phyloP scores from a whole-genome alignment of 2,797 vertebrate species.

The Enteromius afrohamiltoni region DNA sequence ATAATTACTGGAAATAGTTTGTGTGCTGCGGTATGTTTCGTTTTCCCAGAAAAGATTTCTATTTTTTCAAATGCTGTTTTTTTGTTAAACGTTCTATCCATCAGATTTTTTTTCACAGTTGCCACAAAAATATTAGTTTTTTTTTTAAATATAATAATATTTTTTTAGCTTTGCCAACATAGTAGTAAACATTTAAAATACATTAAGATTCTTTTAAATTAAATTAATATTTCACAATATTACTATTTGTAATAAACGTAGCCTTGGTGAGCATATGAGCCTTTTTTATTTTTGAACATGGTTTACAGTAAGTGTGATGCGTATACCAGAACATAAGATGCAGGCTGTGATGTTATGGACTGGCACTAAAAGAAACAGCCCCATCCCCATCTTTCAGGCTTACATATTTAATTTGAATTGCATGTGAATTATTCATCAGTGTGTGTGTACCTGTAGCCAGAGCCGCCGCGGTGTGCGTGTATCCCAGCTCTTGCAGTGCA shows the following conservation, averaged over 20 bases:
- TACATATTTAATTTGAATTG: slow-evolving; percentile 20
- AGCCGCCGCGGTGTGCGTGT: slow-evolving; percentile 94
- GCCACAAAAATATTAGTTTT: background rate
- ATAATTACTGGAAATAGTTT: background rate
- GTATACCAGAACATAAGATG: background rate
- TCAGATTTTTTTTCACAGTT: background rate
- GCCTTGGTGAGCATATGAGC: background rate
- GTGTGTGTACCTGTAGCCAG: slow-evolving; percentile 89
- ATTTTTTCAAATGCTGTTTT: background rate
- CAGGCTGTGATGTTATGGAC: background rate
- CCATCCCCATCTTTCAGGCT: slow-evolving; percentile 3
- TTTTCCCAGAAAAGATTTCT: background rate
- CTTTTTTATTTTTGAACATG: background rate
- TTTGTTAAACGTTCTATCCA: background rate
- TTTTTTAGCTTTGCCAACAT: background rate
- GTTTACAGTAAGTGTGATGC: background rate
- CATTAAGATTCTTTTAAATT: background rate
- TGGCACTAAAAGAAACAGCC: background rate
- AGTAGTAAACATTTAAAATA: background rate
- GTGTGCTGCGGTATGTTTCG: background rate
- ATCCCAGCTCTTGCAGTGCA: slow-evolving; percentile 92
- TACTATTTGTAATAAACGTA: background rate
- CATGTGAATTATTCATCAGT: slow-evolving; percentile 22
- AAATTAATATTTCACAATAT: background rate
- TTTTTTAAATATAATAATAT: background rate